Evolutionary conservation across 2,113 vertebrate genomes (phyloP).

Genomic region (Steatornis caripensis): DNA sequence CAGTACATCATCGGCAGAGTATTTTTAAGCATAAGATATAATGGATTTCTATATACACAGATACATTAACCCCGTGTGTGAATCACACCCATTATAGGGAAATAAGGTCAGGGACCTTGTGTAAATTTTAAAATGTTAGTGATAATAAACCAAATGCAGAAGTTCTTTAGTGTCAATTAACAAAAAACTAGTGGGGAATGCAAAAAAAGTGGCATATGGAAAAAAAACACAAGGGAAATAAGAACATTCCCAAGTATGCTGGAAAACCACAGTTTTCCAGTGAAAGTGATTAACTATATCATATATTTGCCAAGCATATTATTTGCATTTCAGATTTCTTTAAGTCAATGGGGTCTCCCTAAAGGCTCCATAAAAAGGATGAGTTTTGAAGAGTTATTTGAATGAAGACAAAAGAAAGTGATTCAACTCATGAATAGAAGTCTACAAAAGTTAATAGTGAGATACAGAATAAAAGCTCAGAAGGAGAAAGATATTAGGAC

Average conservation of each 20-base stretch:
- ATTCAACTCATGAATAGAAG: background rate
- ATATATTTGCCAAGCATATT: background rate
- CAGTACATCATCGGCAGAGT: background rate
- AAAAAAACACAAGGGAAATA: background rate
- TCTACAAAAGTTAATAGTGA: background rate
- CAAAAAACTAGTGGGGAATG: background rate
- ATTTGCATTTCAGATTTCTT: slow-evolving; percentile 1
- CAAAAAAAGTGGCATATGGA: background rate
- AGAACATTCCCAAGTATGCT: background rate
- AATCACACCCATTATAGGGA: background rate
- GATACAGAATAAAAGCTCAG: background rate
- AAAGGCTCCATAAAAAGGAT: background rate
- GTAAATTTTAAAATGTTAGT: background rate
- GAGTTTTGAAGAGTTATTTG: background rate
- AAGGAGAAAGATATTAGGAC: background rate
- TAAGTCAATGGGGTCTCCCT: background rate
- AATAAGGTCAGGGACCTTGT: background rate
- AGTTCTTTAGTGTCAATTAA: background rate
- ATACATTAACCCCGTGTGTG: background rate
- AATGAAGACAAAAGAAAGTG: background rate
- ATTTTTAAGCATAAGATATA: background rate
- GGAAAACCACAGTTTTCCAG: background rate
- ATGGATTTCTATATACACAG: background rate
- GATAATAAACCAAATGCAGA: background rate
- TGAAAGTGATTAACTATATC: background rate